phyloP scores from a whole-genome alignment of 2,113 vertebrate genomes.

The Grammomys dolichurus region DNA sequence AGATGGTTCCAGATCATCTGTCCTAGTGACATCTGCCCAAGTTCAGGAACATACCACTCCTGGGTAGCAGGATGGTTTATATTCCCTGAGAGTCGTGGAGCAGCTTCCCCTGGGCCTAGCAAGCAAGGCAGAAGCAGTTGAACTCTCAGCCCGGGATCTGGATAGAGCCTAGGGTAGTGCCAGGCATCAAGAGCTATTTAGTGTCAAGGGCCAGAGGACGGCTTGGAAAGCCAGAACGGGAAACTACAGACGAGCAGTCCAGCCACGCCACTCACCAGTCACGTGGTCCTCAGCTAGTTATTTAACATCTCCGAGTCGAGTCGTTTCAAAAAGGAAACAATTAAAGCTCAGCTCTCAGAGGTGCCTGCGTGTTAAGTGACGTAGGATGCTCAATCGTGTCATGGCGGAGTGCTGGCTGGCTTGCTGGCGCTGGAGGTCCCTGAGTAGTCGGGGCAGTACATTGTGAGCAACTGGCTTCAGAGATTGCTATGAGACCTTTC shows the following conservation, averaged over 20 bases:
- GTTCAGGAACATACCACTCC: background rate
- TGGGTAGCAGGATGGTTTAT: background rate
- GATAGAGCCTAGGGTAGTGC: background rate
- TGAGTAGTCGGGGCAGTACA: too few species aligned
- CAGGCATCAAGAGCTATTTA: background rate
- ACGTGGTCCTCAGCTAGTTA: background rate
- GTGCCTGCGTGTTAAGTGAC: background rate
- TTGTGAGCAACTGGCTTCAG: background rate
- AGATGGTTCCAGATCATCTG: background rate
- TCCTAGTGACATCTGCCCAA: background rate
- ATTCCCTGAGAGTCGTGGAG: background rate
- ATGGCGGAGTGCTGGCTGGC: background rate
- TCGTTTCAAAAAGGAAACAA: background rate
- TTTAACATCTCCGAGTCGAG: background rate
- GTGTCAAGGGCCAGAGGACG: background rate
- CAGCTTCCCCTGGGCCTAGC: background rate
- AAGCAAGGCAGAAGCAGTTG: background rate
- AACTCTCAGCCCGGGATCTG: background rate
- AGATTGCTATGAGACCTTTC: background rate
- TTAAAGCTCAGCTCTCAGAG: background rate
- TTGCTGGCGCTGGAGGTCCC: background rate
- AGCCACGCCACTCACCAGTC: too few species aligned
- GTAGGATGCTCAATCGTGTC: fast-evolving
- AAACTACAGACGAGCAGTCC: background rate
- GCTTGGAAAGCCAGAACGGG: background rate